These are phyloP conservation scores for Helogale parvula DNA, from an alignment of 2,113 vertebrate species.

Conservation along the genomic window DNA sequence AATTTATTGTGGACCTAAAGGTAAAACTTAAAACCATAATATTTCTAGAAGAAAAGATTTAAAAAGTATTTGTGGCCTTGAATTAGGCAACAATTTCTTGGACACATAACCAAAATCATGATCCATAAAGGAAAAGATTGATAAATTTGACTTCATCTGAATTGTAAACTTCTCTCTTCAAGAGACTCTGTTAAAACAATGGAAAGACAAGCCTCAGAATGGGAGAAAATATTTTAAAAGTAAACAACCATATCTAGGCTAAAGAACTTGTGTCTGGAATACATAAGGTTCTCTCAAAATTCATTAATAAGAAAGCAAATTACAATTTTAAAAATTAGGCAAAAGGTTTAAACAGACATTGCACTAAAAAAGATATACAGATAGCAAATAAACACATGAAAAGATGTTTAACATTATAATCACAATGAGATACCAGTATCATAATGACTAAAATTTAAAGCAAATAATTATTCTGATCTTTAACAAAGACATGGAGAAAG, in stretches of 20 bases:
- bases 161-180: slow-evolving; percentile 2
- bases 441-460: background rate
- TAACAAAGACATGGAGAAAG: background rate
- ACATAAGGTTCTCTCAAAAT: background rate
- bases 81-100: background rate
- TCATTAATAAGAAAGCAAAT: background rate
- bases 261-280: background rate
- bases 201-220: background rate
- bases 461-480: background rate
- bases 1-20: background rate
- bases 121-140: background rate
- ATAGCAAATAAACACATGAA: background rate
- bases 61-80: background rate
- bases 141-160: background rate
- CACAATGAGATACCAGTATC: background rate
- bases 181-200: background rate
- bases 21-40: background rate
- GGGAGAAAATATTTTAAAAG: background rate
- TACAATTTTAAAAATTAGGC: background rate
- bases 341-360: background rate
- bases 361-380: background rate
- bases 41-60: background rate
- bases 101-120: background rate
- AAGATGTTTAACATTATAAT: background rate
- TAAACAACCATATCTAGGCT: background rate